Evolutionary conservation across 2,113 vertebrate genomes (phyloP).

Genomic region (Mohoua ochrocephala): DNA sequence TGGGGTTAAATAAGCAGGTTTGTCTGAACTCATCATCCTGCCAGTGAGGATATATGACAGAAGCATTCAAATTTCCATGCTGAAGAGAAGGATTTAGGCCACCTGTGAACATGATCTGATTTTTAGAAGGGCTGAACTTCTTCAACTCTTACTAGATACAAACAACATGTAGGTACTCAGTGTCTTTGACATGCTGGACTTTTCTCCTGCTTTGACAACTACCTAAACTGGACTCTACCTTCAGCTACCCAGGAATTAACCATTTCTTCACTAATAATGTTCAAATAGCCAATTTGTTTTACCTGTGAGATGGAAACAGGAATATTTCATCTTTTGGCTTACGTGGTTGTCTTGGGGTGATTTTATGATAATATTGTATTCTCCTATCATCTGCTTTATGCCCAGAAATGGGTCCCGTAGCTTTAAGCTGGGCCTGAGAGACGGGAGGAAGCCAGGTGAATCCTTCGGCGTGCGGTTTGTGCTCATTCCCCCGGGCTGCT

Average conservation of each 20-base stretch:
- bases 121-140: not conserved
- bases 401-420: not conserved
- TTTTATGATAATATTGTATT: not conserved
- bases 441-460: not conserved
- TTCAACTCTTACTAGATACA: not conserved
- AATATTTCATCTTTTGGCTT: not conserved
- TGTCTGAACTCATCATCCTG: not conserved
- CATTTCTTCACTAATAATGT: not conserved
- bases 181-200: not conserved
- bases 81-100: not conserved
- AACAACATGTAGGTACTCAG: not conserved
- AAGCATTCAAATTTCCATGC: not conserved
- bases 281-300: not conserved
- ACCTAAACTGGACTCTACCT: not conserved
- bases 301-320: not conserved
- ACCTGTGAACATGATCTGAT: not conserved
- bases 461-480: not conserved
- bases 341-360: not conserved
- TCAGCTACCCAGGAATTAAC: not conserved
- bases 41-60: not conserved
- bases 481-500: not conserved
- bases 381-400: not conserved
- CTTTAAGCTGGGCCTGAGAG: not conserved
- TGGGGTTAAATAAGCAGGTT: not conserved
- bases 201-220: not conserved